Evolutionary conservation across 2,113 vertebrate genomes (phyloP), one percentile per base, ranked within the genome.

Genomic region (Bos javanicus): DNA sequence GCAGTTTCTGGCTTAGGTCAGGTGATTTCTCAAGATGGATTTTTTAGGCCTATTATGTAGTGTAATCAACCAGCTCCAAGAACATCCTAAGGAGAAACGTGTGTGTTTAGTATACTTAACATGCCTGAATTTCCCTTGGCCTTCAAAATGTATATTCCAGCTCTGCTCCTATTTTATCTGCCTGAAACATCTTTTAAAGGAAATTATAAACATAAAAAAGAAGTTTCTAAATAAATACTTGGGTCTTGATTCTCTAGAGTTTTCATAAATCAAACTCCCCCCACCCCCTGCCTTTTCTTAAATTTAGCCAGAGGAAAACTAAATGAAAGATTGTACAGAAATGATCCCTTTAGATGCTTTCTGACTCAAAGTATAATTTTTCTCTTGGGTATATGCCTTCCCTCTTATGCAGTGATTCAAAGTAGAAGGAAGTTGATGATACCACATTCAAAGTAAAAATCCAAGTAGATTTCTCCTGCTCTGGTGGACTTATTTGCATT

Each of bases 221-320:
- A 62, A 1, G 3, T 64, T 94, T 97, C 97, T 95, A 67, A 25
- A 92, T 93, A 97, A 93, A 97, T 89, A 97, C 90, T 96, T 96
- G 43, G 94, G 76, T 95, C 28, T 97, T 60, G 10, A n/a, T 85
- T 97, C 78, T 85, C 86, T 93, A 17, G 25, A 83, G 76, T 90
- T 97, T 96, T 91, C 86, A 85, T 59, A 82, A 95, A 62, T 67
- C 67, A 91, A 94, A 36, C 1, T 23, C 10, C 4, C 67, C 16
- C 64, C 10, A 1, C 64, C 8, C 3, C 30, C 52, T 52, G 0
- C 9, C 9, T 46, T 91, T 85, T 48, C 87, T 98, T 98, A 96
- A 97, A 98, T 97, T 86, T 94, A 97, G 90, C 28, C 87, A 56
- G 54, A 96, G 86, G 46, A 97, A 98, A 95, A 71, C 39, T 33